Evolutionary conservation across 2,888 invertebrate species (phyloP).

Genomic region (Apomyelois bistriatella): DNA sequence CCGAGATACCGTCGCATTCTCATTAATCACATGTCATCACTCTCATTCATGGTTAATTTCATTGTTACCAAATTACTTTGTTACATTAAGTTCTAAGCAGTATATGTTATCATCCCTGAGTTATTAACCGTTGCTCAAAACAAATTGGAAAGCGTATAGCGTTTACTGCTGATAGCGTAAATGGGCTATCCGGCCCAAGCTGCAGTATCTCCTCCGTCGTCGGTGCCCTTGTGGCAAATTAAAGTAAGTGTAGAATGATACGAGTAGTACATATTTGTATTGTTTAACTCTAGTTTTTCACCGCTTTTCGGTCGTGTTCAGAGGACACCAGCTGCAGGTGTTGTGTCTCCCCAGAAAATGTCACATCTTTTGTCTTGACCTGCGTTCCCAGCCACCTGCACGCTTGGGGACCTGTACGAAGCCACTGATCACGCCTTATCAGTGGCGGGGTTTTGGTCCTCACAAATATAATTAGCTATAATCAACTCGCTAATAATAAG

Average conservation of each 20-base stretch:
- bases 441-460: no score
- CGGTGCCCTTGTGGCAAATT: neutral
- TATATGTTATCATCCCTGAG: slow-evolving; percentile 2
- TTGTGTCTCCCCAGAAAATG: no score
- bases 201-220: neutral
- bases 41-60: neutral
- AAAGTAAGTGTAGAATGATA: neutral
- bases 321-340: no score
- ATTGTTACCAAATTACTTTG: neutral
- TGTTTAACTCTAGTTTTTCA: no score
- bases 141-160: neutral
- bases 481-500: no score
- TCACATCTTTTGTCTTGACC: no score
- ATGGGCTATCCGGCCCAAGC: slow-evolving; percentile 7
- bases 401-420: no score
- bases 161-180: slow-evolving; percentile 10
- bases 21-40: neutral
- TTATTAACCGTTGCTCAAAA: neutral
- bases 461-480: no score
- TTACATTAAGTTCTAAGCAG: neutral
- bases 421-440: no score
- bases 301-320: no score
- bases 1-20: neutral
- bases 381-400: no score
- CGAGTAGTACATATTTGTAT: no score